A percentile compares a stretch with the other conserved stretches of the same genome.
phyloP scores from a whole-genome alignment of 2,113 vertebrate genomes.

The Phaetusa simplex region DNA sequence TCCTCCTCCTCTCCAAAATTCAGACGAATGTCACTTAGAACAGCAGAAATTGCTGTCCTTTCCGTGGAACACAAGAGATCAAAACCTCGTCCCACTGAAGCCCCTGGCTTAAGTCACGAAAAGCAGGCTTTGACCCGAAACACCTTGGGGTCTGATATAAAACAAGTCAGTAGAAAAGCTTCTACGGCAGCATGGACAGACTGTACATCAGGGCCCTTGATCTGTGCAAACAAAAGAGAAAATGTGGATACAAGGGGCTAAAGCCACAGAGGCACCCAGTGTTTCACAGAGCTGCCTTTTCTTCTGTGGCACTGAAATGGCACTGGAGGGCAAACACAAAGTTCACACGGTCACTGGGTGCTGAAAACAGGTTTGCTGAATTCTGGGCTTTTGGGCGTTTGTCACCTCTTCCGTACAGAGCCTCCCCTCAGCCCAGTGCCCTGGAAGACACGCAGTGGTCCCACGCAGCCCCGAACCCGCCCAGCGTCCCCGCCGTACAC shows the following conservation, averaged over 20 bases:
- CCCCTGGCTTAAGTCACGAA: not conserved
- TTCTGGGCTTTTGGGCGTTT: not conserved
- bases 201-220: not conserved
- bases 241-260: not conserved
- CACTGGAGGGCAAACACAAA: not conserved
- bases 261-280: not conserved
- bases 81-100: not conserved
- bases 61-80: not conserved
- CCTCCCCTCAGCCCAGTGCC: not conserved
- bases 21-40: not conserved
- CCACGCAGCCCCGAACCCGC: accelerated
- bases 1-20: not conserved
- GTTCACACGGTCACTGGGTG: accelerated
- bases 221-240: not conserved
- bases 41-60: not conserved
- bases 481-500: accelerated
- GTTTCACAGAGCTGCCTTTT: not conserved
- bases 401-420: not conserved
- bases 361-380: not conserved
- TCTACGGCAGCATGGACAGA: not conserved
- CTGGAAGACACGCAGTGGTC: accelerated
- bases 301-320: not conserved
- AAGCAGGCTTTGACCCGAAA: not conserved
- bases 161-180: not conserved
- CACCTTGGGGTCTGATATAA: not conserved